These are phyloP conservation scores for Potorous gilbertii DNA, from an alignment of 2,797 vertebrate genomes.

Conservation along the genomic window DNA sequence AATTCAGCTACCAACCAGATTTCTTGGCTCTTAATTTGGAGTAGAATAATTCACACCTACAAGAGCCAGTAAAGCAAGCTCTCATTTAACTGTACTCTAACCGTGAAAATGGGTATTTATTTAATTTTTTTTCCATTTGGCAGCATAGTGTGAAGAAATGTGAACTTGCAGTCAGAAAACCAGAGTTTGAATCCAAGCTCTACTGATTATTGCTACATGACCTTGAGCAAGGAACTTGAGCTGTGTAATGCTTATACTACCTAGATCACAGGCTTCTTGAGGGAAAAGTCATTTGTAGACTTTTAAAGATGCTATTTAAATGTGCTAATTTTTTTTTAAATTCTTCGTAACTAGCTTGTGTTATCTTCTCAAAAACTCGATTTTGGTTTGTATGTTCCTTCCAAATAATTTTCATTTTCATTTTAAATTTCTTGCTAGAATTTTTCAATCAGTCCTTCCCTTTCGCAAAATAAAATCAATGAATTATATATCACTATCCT, in stretches of 20 bases:
- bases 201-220: not conserved
- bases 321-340: not conserved
- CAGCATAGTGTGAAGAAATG: not conserved
- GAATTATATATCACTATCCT: not conserved
- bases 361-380: not conserved
- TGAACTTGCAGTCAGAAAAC: not conserved
- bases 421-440: not conserved
- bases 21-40: not conserved
- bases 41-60: not conserved
- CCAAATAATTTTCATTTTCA: not conserved
- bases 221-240: not conserved
- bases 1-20: not conserved
- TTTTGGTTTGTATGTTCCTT: not conserved
- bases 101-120: not conserved
- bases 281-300: not conserved
- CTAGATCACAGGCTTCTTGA: not conserved
- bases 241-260: not conserved
- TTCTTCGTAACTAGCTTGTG: not conserved
- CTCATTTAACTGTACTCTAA: not conserved
- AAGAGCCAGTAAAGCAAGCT: not conserved
- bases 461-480: not conserved
- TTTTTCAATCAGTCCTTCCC: not conserved
- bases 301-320: not conserved
- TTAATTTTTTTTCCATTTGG: not conserved
- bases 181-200: not conserved